Percentiles rank a stretch among this genome's conserved stretches.
phyloP scores from a whole-genome alignment of 2,888 invertebrate genomes.

The Amorpha juglandis region DNA sequence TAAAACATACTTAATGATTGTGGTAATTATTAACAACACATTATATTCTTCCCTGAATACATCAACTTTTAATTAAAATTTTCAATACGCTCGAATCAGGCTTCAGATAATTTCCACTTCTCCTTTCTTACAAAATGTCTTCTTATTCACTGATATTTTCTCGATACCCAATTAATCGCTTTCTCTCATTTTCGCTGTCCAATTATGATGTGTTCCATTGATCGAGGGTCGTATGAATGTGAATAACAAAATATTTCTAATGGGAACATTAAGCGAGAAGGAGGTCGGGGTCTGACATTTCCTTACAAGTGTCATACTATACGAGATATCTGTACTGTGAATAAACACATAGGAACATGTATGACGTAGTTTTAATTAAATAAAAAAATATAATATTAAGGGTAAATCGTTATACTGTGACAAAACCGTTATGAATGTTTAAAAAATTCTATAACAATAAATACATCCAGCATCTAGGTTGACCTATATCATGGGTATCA shows the following conservation, averaged over 20 bases:
- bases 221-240: constrained; percentile 3
- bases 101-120: constrained; percentile 1
- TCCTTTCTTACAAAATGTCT: background rate
- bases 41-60: constrained; percentile 4
- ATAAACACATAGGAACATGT: background rate
- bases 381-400: no score
- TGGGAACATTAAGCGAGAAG: background rate
- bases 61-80: constrained; percentile 14
- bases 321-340: background rate
- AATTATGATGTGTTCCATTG: constrained; percentile 3
- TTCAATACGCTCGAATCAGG: background rate
- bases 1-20: background rate
- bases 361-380: no score
- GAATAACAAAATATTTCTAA: background rate
- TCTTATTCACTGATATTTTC: constrained; percentile 14
- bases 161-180: constrained; percentile 6
- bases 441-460: no score
- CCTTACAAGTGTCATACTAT: background rate
- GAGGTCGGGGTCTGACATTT: background rate
- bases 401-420: no score
- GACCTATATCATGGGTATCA: no score
- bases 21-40: constrained; percentile 5
- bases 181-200: constrained; percentile 5
- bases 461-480: no score
- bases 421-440: no score